phyloP scores from a whole-genome alignment of 2,888 invertebrate genomes.

The Noctua janthina region DNA sequence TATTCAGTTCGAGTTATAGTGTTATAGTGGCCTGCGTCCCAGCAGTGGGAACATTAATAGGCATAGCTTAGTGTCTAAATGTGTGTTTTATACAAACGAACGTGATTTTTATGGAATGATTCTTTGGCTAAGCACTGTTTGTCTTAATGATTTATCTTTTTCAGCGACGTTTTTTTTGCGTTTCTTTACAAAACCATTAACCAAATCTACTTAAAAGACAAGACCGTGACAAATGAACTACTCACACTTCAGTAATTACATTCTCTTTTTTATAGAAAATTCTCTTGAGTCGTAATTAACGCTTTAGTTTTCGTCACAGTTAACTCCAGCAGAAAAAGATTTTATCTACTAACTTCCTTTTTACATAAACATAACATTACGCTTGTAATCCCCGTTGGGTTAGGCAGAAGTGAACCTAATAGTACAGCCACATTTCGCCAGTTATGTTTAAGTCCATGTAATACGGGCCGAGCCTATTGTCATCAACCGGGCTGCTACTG shows the following conservation, averaged over 20 bases:
- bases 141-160: neutral
- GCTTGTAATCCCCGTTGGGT: neutral
- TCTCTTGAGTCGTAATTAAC: slow-evolving; percentile 6
- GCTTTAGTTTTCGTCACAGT: neutral
- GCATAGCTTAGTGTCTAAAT: too few species aligned
- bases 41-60: too few species aligned
- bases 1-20: too few species aligned
- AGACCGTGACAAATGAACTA: neutral
- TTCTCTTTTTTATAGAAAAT: neutral
- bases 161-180: neutral
- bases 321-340: neutral
- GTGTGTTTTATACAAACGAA: neutral
- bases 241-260: slow-evolving; percentile 16
- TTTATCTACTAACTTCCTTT: neutral
- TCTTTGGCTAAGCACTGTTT: neutral
- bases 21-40: too few species aligned
- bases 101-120: too few species aligned
- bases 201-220: neutral
- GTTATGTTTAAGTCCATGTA: neutral
- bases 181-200: neutral
- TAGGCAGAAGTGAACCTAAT: neutral
- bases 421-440: neutral
- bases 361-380: neutral
- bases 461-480: neutral
- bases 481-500: neutral